Conservation (phyloP, 53 echinoderm and acorn worm genomes). For the Zoroaster sp. region DNA sequence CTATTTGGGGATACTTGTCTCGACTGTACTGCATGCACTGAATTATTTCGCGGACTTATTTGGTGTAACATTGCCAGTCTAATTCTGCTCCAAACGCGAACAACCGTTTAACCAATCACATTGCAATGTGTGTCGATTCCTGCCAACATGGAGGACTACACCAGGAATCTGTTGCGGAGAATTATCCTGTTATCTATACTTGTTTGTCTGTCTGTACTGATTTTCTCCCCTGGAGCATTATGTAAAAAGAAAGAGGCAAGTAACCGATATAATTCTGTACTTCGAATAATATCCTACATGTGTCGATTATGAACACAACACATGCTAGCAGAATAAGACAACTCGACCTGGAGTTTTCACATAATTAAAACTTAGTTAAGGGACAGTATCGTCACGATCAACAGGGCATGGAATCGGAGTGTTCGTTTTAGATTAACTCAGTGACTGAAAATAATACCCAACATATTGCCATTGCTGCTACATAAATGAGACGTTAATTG, state of each 20-base stretch:
- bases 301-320: too few relatives aligned
- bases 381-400: too few relatives aligned
- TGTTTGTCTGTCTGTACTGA: neutral
- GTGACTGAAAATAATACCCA: too few relatives aligned
- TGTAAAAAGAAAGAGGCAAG: constrained; percentile 48
- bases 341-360: too few relatives aligned
- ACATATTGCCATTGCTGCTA: too few relatives aligned
- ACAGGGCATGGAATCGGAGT: too few relatives aligned
- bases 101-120: neutral
- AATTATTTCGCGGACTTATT: neutral
- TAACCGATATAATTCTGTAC: neutral
- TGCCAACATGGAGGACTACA: neutral
- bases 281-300: too few relatives aligned
- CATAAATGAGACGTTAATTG: too few relatives aligned
- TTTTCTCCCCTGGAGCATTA: constrained; percentile 26
- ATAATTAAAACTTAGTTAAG: too few relatives aligned
- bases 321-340: too few relatives aligned
- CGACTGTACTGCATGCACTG: neutral
- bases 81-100: neutral
- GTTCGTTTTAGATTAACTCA: too few relatives aligned
- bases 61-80: neutral
- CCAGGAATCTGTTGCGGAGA: neutral
- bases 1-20: neutral
- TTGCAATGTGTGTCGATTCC: neutral
- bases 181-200: neutral